A percentile compares a stretch with the other conserved stretches of the same genome.
Evolutionary conservation across 2,113 vertebrate species (phyloP).

Genomic region (Bufo gargarizans): DNA sequence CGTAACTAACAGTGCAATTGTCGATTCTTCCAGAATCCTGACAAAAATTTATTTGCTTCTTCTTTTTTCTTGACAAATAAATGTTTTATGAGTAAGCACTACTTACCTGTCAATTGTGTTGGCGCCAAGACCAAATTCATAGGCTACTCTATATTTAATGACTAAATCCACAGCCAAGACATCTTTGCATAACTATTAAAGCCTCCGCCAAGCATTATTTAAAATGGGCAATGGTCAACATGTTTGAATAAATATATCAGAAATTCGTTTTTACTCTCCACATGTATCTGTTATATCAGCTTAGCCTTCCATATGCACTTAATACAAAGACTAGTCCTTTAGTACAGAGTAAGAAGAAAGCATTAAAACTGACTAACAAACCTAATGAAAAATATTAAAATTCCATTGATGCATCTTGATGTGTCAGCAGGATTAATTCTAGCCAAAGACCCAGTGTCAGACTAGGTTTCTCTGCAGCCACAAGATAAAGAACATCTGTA

Average conservation of each 20-base stretch:
- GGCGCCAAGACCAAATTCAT: slow-evolving; percentile 33
- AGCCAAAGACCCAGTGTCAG: neutral
- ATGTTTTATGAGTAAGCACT: slow-evolving; percentile 22
- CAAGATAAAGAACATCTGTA: neutral
- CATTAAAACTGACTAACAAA: neutral
- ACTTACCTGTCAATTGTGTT: slow-evolving; percentile 26
- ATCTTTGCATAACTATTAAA: neutral
- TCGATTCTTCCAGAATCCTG: slow-evolving; percentile 24
- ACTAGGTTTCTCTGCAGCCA: neutral
- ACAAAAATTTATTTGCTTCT: slow-evolving; percentile 41
- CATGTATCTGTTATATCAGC: neutral
- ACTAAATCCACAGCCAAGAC: neutral
- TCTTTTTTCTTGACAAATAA: slow-evolving; percentile 41
- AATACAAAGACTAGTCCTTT: neutral
- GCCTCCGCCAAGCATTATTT: neutral
- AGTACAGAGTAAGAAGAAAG: neutral
- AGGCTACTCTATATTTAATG: slow-evolving; percentile 15
- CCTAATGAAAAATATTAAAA: neutral
- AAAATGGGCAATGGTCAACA: neutral
- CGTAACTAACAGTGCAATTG: slow-evolving; percentile 34
- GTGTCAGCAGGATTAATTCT: neutral
- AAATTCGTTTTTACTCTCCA: neutral
- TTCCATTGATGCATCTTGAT: neutral
- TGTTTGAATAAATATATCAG: neutral
- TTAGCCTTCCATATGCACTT: neutral